phyloP scores from a whole-genome alignment of 1,140 invertebrate genomes.

The Archegozetes longisetosus region DNA sequence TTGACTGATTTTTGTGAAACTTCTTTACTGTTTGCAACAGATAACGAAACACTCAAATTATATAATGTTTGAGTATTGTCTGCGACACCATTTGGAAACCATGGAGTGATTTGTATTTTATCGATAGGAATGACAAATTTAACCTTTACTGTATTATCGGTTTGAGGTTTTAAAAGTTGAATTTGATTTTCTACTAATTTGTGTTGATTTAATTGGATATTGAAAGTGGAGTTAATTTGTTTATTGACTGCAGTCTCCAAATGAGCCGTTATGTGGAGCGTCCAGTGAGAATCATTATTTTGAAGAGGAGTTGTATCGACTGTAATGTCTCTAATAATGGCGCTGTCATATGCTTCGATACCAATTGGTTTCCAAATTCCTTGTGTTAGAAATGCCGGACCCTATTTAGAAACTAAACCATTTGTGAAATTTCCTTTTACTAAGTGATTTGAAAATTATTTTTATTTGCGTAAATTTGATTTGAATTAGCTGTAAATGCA shows the following conservation, averaged over 20 bases:
- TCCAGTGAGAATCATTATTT: background rate
- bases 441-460: no score
- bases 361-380: constrained; percentile 68
- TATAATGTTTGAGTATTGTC: background rate
- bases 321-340: constrained; percentile 34
- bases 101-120: background rate
- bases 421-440: no score
- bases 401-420: no score
- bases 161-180: background rate
- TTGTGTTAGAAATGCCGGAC: constrained; percentile 74
- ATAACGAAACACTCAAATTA: constrained; percentile 5
- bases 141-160: background rate
- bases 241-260: background rate
- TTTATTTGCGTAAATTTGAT: no score
- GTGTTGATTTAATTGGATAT: background rate
- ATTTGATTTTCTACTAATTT: background rate
- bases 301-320: background rate
- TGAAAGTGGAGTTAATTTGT: background rate
- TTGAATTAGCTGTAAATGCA: no score
- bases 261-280: background rate
- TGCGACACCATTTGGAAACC: constrained; percentile 7
- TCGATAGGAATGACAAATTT: background rate
- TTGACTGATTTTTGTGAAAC: constrained; percentile 29
- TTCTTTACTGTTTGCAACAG: constrained; percentile 19
- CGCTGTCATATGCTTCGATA: no score